phyloP scores from a whole-genome alignment of 2,888 invertebrate species.

The Yponomeuta plumbellus region DNA sequence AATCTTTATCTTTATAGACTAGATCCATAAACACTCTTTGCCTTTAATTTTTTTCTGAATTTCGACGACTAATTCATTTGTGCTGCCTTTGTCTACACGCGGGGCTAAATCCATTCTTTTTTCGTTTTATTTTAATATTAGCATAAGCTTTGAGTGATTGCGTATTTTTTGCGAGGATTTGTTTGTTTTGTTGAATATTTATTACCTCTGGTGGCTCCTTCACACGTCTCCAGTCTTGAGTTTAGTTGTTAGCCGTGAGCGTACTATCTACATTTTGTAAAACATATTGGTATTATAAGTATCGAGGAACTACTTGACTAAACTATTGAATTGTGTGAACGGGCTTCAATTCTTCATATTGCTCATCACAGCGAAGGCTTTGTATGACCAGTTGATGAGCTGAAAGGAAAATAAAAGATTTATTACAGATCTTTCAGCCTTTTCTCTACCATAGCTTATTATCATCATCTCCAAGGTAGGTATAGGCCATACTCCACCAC shows the following conservation, averaged over 20 bases:
- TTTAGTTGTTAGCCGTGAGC: no score
- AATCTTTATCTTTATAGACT: no score
- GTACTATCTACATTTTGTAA: no score
- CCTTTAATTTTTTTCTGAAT: not conserved
- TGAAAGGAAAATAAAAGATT: conserved; percentile 39
- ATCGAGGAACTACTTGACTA: no score
- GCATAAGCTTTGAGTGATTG: not conserved
- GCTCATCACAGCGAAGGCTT: conserved; percentile 70
- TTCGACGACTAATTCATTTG: not conserved
- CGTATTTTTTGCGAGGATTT: not conserved
- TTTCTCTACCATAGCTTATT: no score
- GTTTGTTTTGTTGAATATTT: not conserved
- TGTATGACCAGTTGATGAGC: conserved; percentile 73
- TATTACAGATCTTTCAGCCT: no score
- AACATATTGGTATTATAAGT: no score
- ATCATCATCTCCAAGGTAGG: no score
- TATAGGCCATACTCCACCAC: no score
- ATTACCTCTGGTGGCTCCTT: not conserved
- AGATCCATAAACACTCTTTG: not conserved
- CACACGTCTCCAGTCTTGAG: not conserved
- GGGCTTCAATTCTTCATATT: conserved; percentile 60
- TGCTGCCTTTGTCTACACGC: not conserved
- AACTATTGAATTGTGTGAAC: no score
- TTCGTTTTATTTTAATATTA: not conserved
- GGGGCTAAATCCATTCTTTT: not conserved